Base-by-base conservation (phyloP, 2,113 vertebrate genomes). In the Mellivora capensis region DNA sequence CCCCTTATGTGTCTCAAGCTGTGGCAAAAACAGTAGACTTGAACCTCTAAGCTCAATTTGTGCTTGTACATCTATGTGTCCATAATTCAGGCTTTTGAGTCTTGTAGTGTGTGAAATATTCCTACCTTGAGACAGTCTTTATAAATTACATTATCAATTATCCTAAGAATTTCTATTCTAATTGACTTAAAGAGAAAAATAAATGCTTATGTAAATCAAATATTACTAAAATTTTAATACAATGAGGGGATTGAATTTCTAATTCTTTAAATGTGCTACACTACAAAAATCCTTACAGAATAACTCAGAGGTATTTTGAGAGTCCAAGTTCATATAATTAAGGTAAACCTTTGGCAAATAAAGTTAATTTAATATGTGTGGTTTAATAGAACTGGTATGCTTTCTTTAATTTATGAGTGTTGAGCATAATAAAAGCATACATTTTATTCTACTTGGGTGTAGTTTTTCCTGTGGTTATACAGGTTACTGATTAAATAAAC, bases 401-500 rank as follows among this genome's bases (percentile, higher is more conserved):
- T 47, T 89, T 82, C 72, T 96, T 29, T 95, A 74, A 96, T 87
- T 86, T 93, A 88, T 87, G 67, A 62, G 25, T 61, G 12, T 85
- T 94, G 23, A 93, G 17, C 42, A 76, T 72, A 94, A 91, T 52
- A 81, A 59, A 97, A 95, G 11, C 76, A 85, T 59, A 29, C 37
- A 74, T 90, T 95, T 76, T 87, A 90, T 90, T 97, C 47, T 88
- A 77, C 84, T 93, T 93, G 54, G 37, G 13, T 74, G 67, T 96
- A 67, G 34, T 85, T 96, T 95, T 92, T 81, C 39, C 57, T 94
- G 27, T 82, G 84, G 49, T 94, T 84, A 88, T 64, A 87, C 80
- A 95, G 81, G 69, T 87, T 94, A 86, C 25, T 87, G 67, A 83
- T 71, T 87, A 91, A 97, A 88, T 93, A 97, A 96, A 69, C 23